Evolutionary conservation across 2,797 vertebrate genomes (phyloP).

Genomic region (Coregonus sp.): DNA sequence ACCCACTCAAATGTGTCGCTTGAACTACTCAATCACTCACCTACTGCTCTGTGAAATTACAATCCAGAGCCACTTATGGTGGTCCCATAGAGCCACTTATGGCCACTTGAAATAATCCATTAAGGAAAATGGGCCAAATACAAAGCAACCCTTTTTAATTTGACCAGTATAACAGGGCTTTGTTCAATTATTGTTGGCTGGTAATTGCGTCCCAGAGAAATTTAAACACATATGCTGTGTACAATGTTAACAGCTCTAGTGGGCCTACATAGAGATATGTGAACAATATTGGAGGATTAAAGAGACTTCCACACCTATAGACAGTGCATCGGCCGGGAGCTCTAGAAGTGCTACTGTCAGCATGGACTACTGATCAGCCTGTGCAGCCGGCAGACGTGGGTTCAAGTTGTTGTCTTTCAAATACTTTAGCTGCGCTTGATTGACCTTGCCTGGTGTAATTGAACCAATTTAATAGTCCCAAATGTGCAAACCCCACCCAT

Average conservation of each 20-base stretch:
- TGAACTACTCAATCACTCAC: slow-evolving; percentile 52
- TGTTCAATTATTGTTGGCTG: slow-evolving; percentile 22
- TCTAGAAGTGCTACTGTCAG: slow-evolving; percentile 44
- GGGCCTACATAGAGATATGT: not conserved
- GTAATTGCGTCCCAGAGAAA: not conserved
- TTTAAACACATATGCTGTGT: not conserved
- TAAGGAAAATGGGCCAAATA: slow-evolving; percentile 41
- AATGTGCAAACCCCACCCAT: not conserved
- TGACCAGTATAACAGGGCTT: not conserved
- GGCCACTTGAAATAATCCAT: slow-evolving; percentile 42
- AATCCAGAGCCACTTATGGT: slow-evolving; percentile 42
- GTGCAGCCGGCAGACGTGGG: slow-evolving; percentile 36
- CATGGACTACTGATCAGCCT: slow-evolving; percentile 28
- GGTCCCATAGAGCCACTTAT: slow-evolving; percentile 41
- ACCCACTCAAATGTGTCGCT: slow-evolving; percentile 55
- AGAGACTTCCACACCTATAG: slow-evolving; percentile 41
- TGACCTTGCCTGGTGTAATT: not conserved
- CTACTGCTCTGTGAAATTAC: slow-evolving; percentile 44
- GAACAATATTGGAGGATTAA: slow-evolving; percentile 64
- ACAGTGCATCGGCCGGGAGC: slow-evolving; percentile 36
- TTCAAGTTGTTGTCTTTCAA: not conserved
- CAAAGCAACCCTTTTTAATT: slow-evolving; percentile 17
- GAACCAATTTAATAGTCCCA: not conserved
- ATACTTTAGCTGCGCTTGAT: not conserved
- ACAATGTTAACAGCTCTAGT: not conserved